These are phyloP conservation scores for Merluccius polli DNA, from an alignment of 2,797 vertebrate genomes.

Conservation along the genomic window DNA sequence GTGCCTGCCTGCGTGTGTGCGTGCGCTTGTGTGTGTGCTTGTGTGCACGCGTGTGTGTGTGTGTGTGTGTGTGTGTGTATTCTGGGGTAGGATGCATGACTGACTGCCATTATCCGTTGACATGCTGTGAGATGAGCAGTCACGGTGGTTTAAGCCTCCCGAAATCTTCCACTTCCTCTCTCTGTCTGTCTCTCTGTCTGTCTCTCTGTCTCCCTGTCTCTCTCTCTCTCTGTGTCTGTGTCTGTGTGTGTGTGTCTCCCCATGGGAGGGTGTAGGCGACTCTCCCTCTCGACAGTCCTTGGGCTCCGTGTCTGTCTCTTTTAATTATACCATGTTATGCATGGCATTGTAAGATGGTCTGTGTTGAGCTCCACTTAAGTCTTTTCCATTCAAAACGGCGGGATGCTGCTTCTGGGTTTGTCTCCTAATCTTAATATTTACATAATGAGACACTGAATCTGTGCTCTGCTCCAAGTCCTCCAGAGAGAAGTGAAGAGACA, in stretches of 20 bases:
- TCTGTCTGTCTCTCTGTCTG: neutral
- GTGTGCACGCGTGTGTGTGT: constrained; percentile 8
- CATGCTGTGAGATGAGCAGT: constrained; percentile 42
- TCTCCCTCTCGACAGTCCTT: neutral
- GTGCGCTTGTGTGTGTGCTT: constrained; percentile 1
- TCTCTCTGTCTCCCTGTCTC: neutral
- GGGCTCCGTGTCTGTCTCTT: neutral
- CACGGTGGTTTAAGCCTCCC: constrained; percentile 40
- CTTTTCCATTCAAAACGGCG: constrained; percentile 24
- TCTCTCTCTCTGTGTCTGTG: neutral
- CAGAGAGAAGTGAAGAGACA: constrained; percentile 18
- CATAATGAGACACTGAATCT: constrained; percentile 34
- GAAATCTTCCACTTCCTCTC: constrained; percentile 36
- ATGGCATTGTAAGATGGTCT: constrained; percentile 14
- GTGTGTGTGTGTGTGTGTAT: constrained; percentile 29
- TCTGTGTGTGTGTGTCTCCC: neutral
- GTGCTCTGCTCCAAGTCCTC: constrained; percentile 26
- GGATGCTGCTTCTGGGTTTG: constrained; percentile 41
- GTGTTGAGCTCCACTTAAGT: constrained; percentile 35
- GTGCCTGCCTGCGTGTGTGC: neutral
- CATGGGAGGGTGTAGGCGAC: no score
- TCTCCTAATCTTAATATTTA: constrained; percentile 55
- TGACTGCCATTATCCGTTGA: constrained; percentile 43
- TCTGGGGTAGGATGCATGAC: constrained; percentile 41
- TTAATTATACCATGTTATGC: neutral